Evolutionary conservation across 2,888 invertebrate species (phyloP).

Genomic region (Apamea epomidion): DNA sequence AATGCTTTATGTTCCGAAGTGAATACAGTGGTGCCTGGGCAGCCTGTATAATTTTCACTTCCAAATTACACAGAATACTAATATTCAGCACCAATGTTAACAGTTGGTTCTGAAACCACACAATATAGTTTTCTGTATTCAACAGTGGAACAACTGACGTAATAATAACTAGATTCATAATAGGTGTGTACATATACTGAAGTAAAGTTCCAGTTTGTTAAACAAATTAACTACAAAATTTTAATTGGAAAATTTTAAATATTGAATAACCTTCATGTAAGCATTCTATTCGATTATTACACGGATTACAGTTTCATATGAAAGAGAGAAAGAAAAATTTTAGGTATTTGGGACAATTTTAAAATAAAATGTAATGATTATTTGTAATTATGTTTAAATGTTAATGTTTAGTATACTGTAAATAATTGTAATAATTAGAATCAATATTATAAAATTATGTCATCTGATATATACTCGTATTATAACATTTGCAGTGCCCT

Average conservation of each 20-base stretch:
- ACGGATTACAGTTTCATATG: no score
- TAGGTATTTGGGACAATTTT: no score
- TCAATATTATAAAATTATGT: no score
- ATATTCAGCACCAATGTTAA: not conserved
- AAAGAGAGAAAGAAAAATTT: no score
- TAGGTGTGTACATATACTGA: not conserved
- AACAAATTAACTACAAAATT: not conserved
- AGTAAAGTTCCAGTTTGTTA: not conserved
- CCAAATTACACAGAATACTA: not conserved
- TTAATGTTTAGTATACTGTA: no score
- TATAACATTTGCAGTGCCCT: no score
- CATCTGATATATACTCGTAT: no score
- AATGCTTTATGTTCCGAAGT: not conserved
- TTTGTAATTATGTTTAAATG: no score
- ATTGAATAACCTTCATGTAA: not conserved
- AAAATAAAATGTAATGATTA: no score
- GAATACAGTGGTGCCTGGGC: not conserved
- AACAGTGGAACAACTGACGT: not conserved
- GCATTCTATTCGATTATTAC: not conserved
- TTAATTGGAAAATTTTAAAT: not conserved
- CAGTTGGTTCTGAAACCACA: slow-evolving; percentile 8
- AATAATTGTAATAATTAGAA: no score
- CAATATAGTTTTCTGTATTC: not conserved
- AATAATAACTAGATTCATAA: not conserved
- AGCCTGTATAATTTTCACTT: not conserved